These are phyloP conservation scores for Platycnemis pennipes DNA, from an alignment of 2,888 invertebrate genomes.

Conservation along the genomic window DNA sequence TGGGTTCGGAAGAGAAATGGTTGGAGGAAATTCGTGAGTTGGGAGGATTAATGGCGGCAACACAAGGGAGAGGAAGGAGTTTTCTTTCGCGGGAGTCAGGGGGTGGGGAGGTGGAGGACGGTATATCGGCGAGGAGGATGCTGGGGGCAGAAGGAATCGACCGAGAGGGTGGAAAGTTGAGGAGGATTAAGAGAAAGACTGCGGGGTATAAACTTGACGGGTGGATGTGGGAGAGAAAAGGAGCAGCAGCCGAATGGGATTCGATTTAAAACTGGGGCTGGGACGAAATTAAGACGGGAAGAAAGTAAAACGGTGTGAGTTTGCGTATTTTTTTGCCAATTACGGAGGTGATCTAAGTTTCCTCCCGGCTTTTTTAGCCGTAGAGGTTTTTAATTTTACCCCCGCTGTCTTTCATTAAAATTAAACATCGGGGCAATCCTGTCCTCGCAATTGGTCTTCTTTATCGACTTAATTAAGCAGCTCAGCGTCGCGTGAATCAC, in stretches of 20 bases:
- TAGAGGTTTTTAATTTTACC: not conserved
- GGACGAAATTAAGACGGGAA: not conserved
- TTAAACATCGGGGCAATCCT: conserved; percentile 24
- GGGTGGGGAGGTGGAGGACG: not conserved
- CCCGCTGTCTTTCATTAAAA: conserved; percentile 32
- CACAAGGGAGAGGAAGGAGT: not conserved
- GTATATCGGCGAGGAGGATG: too few species aligned
- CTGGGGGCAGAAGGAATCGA: not conserved
- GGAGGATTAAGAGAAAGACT: not conserved
- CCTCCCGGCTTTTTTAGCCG: not conserved
- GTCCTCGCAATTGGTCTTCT: not conserved
- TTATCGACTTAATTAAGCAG: not conserved
- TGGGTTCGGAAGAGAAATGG: not conserved
- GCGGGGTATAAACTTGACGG: not conserved
- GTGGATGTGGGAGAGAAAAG: not conserved
- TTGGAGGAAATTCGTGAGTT: not conserved
- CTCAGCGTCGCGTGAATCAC: not conserved
- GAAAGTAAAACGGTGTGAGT: not conserved
- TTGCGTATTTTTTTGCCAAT: conserved; percentile 12
- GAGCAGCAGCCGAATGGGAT: not conserved
- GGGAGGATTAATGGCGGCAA: not conserved
- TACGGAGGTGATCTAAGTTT: conserved; percentile 18
- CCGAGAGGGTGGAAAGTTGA: not conserved
- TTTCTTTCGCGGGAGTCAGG: not conserved
- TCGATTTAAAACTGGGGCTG: not conserved